Base-by-base conservation (phyloP, 1,140 invertebrate genomes). In the Dendrolimus punctatus region DNA sequence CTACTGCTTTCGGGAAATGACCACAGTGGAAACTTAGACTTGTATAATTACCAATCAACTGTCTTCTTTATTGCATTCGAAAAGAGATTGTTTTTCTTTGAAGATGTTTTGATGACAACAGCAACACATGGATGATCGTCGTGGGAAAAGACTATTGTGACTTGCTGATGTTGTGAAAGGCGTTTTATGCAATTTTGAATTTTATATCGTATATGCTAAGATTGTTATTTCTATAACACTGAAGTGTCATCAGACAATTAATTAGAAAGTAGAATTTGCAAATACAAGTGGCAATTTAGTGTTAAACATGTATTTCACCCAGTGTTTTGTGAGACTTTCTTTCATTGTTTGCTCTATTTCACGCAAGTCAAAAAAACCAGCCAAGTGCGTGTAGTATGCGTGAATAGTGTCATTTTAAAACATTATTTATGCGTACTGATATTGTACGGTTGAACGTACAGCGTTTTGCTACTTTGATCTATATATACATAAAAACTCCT, bases 131-230 rank as follows among this genome's bases (percentile, higher is more conserved):
- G 68, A 64, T 80, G 75, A 76, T 59, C 66, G 70, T 66, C 79
- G 76, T 82, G 79, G 79, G 79, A 82, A 79, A 76, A 68, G 60
- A 64, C 58, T 62, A 64, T 67, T 67, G 57, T 72, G 71, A 75
- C 73, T 62, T 66, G 65, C 62, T 70, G 63, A 68, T 50, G 56
- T 63, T 65, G 57, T 61, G 38, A 39, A 47, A 41, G 53, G 38
- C 40, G 36, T 40, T 52, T 8, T 44, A 58, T 51, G 23, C 6
- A 36, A 75, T 57, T 72, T 71, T 65, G 40, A 44, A 62, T 40
- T 68, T 47, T 68, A 71, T 48, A 7, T 48, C 0, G 37, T 3
- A 0, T 5, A 6, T 39, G 39, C 64, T 67, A 56, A 57, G 62
- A 51, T 39, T 36, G 44, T 10, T 62, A 65, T 73, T n/a, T 1